Base-by-base conservation (phyloP, 2,888 invertebrate genomes). In the Erebia aethiops region DNA sequence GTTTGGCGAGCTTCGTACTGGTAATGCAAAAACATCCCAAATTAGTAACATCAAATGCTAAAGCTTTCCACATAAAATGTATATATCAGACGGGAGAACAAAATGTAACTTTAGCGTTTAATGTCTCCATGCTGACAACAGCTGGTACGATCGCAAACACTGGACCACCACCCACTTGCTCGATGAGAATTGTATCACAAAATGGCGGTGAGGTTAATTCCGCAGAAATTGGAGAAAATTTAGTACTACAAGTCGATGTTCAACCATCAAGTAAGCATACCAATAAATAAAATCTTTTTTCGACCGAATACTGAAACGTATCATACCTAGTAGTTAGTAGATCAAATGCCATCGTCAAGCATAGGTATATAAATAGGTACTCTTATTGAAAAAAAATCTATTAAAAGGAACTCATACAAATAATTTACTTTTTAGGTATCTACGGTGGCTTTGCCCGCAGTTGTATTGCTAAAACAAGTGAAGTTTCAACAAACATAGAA, bases 21-120 rank as follows among this genome's bases (percentile, higher is more conserved):
- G 98, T 99, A 35, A 97, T 99, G 84, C 99, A 99, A 86, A 98
- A 98, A 90, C 99, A 99, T 95, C 98, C 98, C 0, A 98, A 98
- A 93, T 94, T 99, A 67, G 97, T 99, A 66, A 99, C 99, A 0
- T 97, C 97, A 86, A 97, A 97, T 83, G 98, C 99, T 7, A 98
- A 98, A 87, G 98, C 99, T 1, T 99, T 98, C 93, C 98, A 98
- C 89, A 98, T 99, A 76, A 98, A 98, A 87, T 99, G 99, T 87
- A 96, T 98, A 70, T 99, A 99, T 87, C 97, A 98, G 87, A 98
- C 98, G 0, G 98, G 98, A 73, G 98, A 98, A 86, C 97, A 98
- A 87, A 98, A 97, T 78, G 97, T 98, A 0, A 98, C 97, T 0
- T 93, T 98, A 52, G 98, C 98, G 57, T 98, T 98, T 87, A 98